These are phyloP conservation scores for Pseudorhiza aurosa DNA, from an alignment of 30 jellyfish, hydroid and myxozoan genomes.

Conservation along the genomic window DNA sequence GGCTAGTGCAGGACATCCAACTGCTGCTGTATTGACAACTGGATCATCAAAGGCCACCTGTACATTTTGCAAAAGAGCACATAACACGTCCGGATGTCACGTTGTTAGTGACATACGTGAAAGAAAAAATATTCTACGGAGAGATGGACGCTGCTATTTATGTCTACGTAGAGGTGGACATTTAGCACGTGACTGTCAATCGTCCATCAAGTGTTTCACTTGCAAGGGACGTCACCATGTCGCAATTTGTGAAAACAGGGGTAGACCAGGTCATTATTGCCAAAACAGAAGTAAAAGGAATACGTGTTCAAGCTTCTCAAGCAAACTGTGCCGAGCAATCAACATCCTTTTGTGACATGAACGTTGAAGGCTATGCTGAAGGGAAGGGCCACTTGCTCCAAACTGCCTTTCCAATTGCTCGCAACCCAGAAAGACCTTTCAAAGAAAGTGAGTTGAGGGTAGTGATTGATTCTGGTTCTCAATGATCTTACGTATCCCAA, in stretches of 20 bases:
- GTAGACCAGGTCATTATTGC: slow-evolving; percentile 1
- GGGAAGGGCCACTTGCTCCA: slow-evolving; percentile 14
- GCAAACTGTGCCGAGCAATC: not conserved
- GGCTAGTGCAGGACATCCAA: slow-evolving; percentile 7
- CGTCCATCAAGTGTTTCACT: slow-evolving; percentile 28
- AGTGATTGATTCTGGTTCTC: slow-evolving; percentile 29
- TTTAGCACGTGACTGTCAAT: slow-evolving; percentile 18
- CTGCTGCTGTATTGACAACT: slow-evolving; percentile 40
- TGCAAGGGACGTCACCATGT: slow-evolving; percentile 50
- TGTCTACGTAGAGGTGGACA: slow-evolving; percentile 34
- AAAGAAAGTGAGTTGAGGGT: slow-evolving; percentile 4
- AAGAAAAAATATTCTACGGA: slow-evolving; percentile 4
- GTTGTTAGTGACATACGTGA: slow-evolving; percentile 28
- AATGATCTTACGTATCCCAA: slow-evolving; percentile 24
- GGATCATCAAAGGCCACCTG: slow-evolving; percentile 10
- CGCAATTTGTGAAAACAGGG: slow-evolving; percentile 26
- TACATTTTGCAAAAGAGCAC: slow-evolving; percentile 9
- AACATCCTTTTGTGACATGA: slow-evolving; percentile 27
- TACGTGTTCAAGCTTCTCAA: not conserved
- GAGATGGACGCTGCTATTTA: slow-evolving; percentile 27
- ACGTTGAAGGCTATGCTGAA: not conserved
- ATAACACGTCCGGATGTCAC: slow-evolving; percentile 31
- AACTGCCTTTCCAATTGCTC: slow-evolving; percentile 38
- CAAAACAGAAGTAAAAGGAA: not conserved
- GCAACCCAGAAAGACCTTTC: slow-evolving; percentile 24